Evolutionary conservation across 2,888 invertebrate genomes (phyloP).

Genomic region (Caenorhabditis sp.): DNA sequence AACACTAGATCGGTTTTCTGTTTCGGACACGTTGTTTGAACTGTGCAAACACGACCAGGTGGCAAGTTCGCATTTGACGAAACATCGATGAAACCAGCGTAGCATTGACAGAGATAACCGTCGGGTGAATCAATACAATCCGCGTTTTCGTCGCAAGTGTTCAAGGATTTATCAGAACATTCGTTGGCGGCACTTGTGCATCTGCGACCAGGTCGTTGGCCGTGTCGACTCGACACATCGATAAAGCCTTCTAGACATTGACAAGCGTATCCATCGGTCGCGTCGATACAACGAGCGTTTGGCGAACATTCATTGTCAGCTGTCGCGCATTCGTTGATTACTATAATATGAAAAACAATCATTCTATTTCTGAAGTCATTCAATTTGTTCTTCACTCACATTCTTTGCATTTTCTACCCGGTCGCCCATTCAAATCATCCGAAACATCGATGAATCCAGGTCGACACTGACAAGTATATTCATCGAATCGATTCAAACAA

Average conservation of each 20-base stretch:
- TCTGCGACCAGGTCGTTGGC: constrained; percentile 64
- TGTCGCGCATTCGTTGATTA: constrained; percentile 70
- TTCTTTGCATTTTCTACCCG: constrained; percentile 69
- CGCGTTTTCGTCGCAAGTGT: constrained; percentile 62
- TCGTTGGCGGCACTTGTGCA: constrained; percentile 63
- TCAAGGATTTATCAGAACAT: constrained; percentile 52
- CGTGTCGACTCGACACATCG: constrained; percentile 66
- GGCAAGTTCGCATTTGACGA: constrained; percentile 65
- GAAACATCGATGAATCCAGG: constrained; percentile 67
- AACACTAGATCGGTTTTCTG: constrained; percentile 68
- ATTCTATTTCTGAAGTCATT: neutral
- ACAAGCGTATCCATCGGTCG: constrained; percentile 68
- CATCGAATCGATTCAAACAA: constrained; percentile 69
- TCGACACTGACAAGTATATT: constrained; percentile 68
- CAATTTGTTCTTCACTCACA: constrained; percentile 57
- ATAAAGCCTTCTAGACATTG: constrained; percentile 62
- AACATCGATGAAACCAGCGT: constrained; percentile 67
- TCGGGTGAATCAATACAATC: constrained; percentile 59
- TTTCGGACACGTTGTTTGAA: constrained; percentile 66
- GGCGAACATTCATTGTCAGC: constrained; percentile 66
- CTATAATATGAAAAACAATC: constrained; percentile 37
- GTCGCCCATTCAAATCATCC: constrained; percentile 61
- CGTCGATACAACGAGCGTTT: constrained; percentile 68
- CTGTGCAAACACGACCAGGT: constrained; percentile 69
- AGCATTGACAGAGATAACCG: constrained; percentile 64